Evolutionary conservation across 2,797 vertebrate genomes (phyloP).

Genomic region (Tapera naevia): DNA sequence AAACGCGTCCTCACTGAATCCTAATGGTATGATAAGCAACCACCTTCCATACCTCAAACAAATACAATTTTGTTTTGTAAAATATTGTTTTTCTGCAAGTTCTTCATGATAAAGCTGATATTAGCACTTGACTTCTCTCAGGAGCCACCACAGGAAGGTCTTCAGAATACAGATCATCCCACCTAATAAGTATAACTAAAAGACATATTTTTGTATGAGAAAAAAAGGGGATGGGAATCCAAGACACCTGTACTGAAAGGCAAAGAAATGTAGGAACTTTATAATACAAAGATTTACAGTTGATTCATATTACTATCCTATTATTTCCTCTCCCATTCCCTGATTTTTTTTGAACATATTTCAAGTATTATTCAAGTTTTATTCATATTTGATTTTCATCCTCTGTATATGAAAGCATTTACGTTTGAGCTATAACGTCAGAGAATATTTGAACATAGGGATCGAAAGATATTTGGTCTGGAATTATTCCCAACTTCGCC

Average conservation of each 20-base stretch:
- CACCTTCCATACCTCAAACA: neutral
- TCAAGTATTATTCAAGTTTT: neutral
- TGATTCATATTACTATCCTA: neutral
- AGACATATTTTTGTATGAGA: neutral
- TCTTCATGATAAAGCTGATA: neutral
- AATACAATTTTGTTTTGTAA: neutral
- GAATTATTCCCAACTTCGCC: neutral
- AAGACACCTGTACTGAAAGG: neutral
- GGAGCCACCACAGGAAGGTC: neutral
- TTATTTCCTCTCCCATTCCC: neutral
- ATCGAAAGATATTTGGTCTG: neutral
- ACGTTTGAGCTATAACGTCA: neutral
- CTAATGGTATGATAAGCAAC: neutral
- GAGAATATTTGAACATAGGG: neutral
- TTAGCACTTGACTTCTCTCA: neutral
- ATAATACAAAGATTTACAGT: neutral
- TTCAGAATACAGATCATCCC: neutral
- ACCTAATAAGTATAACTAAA: neutral
- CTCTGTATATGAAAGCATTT: neutral
- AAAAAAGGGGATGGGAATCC: neutral
- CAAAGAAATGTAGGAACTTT: neutral
- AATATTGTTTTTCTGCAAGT: neutral
- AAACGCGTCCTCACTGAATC: neutral
- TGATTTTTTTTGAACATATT: neutral
- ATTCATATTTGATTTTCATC: neutral